Evolutionary conservation across 2,113 vertebrate genomes (phyloP).

Genomic region (Alexandromys fortis): DNA sequence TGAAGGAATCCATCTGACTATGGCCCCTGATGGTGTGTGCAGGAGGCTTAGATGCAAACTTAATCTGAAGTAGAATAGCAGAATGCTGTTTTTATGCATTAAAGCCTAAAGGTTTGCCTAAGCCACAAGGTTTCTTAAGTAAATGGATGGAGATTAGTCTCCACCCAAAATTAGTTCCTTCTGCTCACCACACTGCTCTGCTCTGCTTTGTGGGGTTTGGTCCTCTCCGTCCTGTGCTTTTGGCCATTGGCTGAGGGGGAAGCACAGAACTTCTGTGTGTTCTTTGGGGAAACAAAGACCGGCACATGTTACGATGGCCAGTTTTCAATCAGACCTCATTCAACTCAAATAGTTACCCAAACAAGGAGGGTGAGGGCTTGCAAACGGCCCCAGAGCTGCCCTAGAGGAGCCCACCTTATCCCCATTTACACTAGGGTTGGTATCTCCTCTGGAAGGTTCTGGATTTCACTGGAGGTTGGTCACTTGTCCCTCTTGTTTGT

Average conservation of each 20-base stretch:
- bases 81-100: background rate
- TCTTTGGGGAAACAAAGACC: background rate
- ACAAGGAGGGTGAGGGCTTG: background rate
- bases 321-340: background rate
- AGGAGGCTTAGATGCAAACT: background rate
- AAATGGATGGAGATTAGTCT: background rate
- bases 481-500: background rate
- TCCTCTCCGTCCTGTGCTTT: background rate
- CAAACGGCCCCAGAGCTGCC: background rate
- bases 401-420: background rate
- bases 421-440: rapidly evolving
- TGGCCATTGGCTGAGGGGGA: background rate
- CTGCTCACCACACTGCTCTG: background rate
- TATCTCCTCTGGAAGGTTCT: background rate
- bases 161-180: background rate
- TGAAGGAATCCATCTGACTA: background rate
- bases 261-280: background rate
- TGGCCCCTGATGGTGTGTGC: background rate
- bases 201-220: background rate
- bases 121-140: background rate
- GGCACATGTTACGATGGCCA: background rate
- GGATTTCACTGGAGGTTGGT: background rate
- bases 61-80: background rate
- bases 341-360: background rate
- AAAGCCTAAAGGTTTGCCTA: background rate